Evolutionary conservation across 2,888 invertebrate genomes (phyloP).

Genomic region (Philaethria dido): DNA sequence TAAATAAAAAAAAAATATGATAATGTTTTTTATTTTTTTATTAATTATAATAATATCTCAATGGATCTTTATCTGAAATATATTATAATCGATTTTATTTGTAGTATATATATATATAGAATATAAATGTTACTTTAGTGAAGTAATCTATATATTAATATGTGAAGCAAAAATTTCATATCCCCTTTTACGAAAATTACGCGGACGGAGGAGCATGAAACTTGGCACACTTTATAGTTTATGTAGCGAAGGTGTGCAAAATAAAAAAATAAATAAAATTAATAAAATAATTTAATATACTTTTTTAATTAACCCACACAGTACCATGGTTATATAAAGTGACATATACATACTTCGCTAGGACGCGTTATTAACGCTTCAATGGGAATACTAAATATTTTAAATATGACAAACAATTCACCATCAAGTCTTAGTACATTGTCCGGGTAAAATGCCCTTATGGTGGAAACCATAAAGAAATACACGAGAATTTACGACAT

Average conservation of each 20-base stretch:
- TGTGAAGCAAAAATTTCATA: too few species aligned
- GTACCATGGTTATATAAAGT: too few species aligned
- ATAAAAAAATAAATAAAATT: too few species aligned
- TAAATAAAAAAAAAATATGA: background rate
- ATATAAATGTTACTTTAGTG: background rate
- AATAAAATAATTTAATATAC: too few species aligned
- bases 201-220: too few species aligned
- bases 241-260: too few species aligned
- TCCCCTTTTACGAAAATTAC: too few species aligned
- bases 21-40: conserved; percentile 12
- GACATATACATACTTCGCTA: too few species aligned
- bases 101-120: background rate
- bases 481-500: background rate
- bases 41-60: conserved; percentile 1
- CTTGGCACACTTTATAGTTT: too few species aligned
- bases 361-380: too few species aligned
- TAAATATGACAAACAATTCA: background rate
- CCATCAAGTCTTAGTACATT: background rate
- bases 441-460: background rate
- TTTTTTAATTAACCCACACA: too few species aligned
- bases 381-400: too few species aligned
- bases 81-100: background rate
- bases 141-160: background rate
- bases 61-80: background rate
- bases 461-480: background rate